Percentiles rank a stretch among this genome's conserved stretches.
These are phyloP conservation scores for Ia io DNA, from an alignment of 2,113 vertebrate genomes.

Conservation along the genomic window DNA sequence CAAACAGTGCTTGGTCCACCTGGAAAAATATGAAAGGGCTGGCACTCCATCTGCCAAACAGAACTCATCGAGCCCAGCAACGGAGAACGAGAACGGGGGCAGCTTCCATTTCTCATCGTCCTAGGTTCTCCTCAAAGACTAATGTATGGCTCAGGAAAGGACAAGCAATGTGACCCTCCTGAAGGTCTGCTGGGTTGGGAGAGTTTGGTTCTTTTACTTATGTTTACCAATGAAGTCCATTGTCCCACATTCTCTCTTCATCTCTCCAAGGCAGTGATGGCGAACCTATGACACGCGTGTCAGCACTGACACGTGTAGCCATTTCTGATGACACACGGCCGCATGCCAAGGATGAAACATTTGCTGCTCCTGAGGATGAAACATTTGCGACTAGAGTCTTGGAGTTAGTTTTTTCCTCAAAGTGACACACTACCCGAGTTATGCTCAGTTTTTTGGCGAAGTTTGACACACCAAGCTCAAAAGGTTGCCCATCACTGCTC, in stretches of 20 bases:
- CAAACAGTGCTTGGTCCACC: slow-evolving; percentile 51
- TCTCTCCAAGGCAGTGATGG: not conserved
- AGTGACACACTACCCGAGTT: too few species aligned
- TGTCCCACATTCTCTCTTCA: not conserved
- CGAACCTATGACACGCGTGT: too few species aligned
- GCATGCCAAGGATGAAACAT: too few species aligned
- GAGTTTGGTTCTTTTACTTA: too few species aligned
- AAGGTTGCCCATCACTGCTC: too few species aligned
- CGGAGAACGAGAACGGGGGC: not conserved
- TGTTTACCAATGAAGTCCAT: not conserved
- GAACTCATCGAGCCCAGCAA: not conserved
- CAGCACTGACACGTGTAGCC: too few species aligned
- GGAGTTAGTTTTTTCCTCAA: too few species aligned
- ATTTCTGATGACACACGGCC: too few species aligned
- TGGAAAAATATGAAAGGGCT: slow-evolving; percentile 65
- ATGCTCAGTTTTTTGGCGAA: too few species aligned
- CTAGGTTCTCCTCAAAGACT: not conserved
- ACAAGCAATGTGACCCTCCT: not conserved
- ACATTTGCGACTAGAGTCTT: too few species aligned
- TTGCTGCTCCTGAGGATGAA: too few species aligned
- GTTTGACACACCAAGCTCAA: too few species aligned
- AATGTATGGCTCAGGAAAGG: not conserved
- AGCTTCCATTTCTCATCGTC: not conserved
- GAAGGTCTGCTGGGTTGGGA: not conserved
- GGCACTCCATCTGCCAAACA: slow-evolving; percentile 51